These are phyloP conservation scores for Coreoperca whiteheadi DNA, from an alignment of 2,113 vertebrate species.

Conservation along the genomic window DNA sequence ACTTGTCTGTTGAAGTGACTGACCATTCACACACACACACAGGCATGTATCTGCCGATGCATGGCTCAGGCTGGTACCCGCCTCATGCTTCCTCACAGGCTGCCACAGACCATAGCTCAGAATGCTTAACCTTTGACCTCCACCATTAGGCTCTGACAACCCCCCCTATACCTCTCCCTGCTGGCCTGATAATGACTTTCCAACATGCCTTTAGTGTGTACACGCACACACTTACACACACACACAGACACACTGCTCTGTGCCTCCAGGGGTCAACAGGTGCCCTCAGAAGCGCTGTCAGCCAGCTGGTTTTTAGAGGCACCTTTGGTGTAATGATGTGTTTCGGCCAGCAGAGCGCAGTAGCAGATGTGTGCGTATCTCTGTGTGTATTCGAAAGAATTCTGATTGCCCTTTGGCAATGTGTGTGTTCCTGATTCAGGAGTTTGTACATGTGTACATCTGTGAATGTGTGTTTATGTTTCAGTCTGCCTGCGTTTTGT, in stretches of 20 bases:
- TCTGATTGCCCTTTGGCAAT: conserved; percentile 44
- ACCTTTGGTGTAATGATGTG: conserved; percentile 3
- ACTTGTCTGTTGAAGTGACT: not conserved
- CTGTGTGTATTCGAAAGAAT: conserved; percentile 47
- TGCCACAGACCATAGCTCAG: conserved; percentile 13
- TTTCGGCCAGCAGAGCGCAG: conserved; percentile 65
- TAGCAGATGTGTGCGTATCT: conserved; percentile 9
- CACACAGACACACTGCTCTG: not conserved
- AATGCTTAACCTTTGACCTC: conserved; percentile 62
- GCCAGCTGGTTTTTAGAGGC: not conserved
- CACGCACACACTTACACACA: conserved; percentile 16
- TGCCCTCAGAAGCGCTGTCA: conserved; percentile 1
- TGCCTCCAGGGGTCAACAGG: conserved; percentile 28
- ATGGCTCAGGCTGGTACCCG: conserved; percentile 28
- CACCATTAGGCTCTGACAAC: conserved; percentile 9
- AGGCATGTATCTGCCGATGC: conserved; percentile 24
- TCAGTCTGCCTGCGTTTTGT: conserved; percentile 43
- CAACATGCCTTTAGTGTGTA: conserved; percentile 31
- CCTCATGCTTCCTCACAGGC: conserved; percentile 19
- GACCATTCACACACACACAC: not conserved
- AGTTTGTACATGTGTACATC: conserved; percentile 63
- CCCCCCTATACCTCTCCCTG: not conserved
- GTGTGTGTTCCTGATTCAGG: conserved; percentile 58
- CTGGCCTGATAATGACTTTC: conserved; percentile 56
- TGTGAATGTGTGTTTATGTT: conserved; percentile 68